phyloP scores from a whole-genome alignment of 2,797 vertebrate species.

The Lacerta agilis region DNA sequence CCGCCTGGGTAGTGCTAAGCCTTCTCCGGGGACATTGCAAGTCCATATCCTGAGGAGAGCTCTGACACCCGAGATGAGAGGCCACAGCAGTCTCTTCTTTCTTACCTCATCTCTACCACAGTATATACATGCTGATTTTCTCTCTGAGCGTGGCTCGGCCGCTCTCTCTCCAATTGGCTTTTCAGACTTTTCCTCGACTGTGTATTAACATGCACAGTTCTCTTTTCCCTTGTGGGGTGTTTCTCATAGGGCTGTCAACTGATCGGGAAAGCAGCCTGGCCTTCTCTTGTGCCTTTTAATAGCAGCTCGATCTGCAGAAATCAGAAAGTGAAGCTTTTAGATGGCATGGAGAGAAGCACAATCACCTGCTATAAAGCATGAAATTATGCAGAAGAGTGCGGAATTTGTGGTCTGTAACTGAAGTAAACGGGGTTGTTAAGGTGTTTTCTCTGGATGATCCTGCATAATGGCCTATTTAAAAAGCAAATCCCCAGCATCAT shows the following conservation, averaged over 20 bases:
- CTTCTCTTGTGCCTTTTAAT: background rate
- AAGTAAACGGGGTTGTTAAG: background rate
- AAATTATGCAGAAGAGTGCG: no score
- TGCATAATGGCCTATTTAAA: background rate
- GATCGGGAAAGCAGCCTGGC: background rate
- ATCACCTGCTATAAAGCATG: no score
- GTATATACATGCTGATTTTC: background rate
- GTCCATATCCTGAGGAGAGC: conserved; percentile 7
- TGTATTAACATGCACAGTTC: background rate
- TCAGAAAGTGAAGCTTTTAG: background rate
- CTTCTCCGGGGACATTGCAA: conserved; percentile 11
- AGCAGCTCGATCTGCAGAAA: background rate
- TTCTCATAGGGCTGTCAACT: background rate
- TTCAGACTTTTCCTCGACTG: background rate
- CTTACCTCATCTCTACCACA: conserved; percentile 7
- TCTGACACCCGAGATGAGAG: conserved; percentile 21
- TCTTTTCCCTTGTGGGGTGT: background rate
- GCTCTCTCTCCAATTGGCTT: background rate
- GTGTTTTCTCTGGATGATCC: background rate
- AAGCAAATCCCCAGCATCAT: background rate
- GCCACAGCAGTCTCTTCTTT: conserved; percentile 22
- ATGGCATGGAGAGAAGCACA: background rate
- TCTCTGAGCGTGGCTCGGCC: background rate
- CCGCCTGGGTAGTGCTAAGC: conserved; percentile 15
- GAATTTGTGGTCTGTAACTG: background rate